Percentiles rank a stretch among this genome's conserved stretches.
phyloP scores from a whole-genome alignment of 2,113 vertebrate genomes.

The Corythaeola cristata region DNA sequence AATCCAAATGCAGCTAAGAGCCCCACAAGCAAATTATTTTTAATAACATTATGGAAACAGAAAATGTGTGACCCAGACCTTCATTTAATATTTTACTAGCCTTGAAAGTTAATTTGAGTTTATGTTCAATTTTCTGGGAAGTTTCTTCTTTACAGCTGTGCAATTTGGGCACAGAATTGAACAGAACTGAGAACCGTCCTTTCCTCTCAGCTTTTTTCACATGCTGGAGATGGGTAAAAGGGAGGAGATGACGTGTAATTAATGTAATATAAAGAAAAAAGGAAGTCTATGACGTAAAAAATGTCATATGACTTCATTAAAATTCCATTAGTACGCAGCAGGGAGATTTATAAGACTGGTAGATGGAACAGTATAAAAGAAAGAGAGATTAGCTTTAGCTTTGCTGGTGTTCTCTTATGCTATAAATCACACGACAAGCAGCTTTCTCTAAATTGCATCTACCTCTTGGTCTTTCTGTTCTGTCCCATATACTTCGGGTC shows the following conservation, averaged over 20 bases:
- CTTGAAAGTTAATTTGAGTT: constrained; percentile 33
- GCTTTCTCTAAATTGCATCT: not conserved
- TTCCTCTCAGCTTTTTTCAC: not conserved
- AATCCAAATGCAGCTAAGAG: constrained; percentile 13
- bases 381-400: not conserved
- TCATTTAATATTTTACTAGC: constrained; percentile 28
- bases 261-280: not conserved
- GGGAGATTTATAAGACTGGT: not conserved
- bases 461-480: not conserved
- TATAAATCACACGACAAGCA: not conserved
- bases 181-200: not conserved
- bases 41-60: not conserved
- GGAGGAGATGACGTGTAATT: not conserved
- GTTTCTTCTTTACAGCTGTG: not conserved
- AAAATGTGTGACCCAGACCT: not conserved
- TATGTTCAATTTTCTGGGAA: constrained; percentile 28
- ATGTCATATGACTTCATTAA: not conserved
- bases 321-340: not conserved
- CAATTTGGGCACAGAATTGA: not conserved
- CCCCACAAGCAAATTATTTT: constrained; percentile 13
- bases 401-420: not conserved
- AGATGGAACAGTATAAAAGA: not conserved
- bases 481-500: not conserved
- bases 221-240: not conserved
- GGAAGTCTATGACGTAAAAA: not conserved